Evolutionary conservation across 2,888 invertebrate species (phyloP), one percentile per base, ranked within the genome.

Genomic region (Sicus ferrugineus): DNA sequence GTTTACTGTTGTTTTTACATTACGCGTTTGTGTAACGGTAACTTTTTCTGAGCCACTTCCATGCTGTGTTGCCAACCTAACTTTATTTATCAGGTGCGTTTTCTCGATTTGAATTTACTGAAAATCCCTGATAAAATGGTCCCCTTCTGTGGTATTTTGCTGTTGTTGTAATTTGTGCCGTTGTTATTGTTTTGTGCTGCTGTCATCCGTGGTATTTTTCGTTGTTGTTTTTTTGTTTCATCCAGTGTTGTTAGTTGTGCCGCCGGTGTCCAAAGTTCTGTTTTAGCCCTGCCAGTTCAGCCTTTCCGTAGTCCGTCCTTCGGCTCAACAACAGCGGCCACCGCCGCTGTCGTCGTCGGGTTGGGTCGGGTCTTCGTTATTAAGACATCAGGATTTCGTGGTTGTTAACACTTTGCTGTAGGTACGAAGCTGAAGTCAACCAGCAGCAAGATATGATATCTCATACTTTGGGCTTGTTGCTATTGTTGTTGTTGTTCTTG

Each of bases 361-460:
- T 79, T 73, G 75, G 70, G 70, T 79, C 72, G 75, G 70, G 72
- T 74, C 72, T 75, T 72, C 70, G 73, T 73, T 73, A 80, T 80
- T 77, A 76, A 79, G 78, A 72, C 76, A 79, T 81, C 76, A 75
- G 69, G 70, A 74, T 74, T 74, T 74, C 69, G 73, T 75, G 74
- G 74, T 73, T 81, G 80, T 80, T 80, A 81, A 78, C 82, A 81
- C 82, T 81, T 80, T 79, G 77, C 79, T 76, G 74, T 42, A 38
- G 52, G 63, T 63, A 67, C 21, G 34, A 59, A 56, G 58, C 19
- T 34, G 34, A 26, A 23, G 19, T 23, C 38, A 38, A 31, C n/a
- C n/a, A n/a, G n/a, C n/a, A n/a, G 59, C 46, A 28, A 59, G 67
- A 42, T 46, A 54, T 30, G 23, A 28, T 48, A 54, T 54, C 58